phyloP scores from a whole-genome alignment of 2,888 invertebrate genomes.

The Melitaea athalia region DNA sequence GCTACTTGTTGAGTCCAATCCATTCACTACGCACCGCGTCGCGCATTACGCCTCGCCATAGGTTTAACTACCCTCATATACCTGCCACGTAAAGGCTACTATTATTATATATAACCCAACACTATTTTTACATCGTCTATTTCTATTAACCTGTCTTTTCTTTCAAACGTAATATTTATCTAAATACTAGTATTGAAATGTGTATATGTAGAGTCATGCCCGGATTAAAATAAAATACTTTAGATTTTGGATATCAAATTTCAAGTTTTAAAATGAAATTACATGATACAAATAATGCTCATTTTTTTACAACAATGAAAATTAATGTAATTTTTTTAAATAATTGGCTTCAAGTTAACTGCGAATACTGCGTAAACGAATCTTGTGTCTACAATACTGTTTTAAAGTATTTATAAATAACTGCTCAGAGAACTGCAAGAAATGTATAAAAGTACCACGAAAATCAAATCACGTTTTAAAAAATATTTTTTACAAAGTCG shows the following conservation, averaged over 20 bases:
- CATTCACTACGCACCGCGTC: conserved; percentile 70
- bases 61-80: not conserved
- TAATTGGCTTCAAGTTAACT: not conserved
- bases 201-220: not conserved
- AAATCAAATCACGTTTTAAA: too few species aligned
- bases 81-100: conserved; percentile 9
- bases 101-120: not conserved
- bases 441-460: too few species aligned
- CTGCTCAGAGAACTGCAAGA: too few species aligned
- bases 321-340: not conserved
- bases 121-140: not conserved
- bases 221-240: too few species aligned
- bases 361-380: not conserved
- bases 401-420: not conserved
- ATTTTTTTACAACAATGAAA: not conserved
- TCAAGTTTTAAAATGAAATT: not conserved
- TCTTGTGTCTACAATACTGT: not conserved
- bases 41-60: conserved; percentile 52
- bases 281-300: not conserved
- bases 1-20: conserved; percentile 76
- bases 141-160: not conserved
- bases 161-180: too few species aligned
- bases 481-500: too few species aligned
- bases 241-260: not conserved
- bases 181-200: not conserved